Evolutionary conservation across 2,888 invertebrate genomes (phyloP), one percentile per base, ranked within the genome.

Genomic region (Serrognathus titanus): DNA sequence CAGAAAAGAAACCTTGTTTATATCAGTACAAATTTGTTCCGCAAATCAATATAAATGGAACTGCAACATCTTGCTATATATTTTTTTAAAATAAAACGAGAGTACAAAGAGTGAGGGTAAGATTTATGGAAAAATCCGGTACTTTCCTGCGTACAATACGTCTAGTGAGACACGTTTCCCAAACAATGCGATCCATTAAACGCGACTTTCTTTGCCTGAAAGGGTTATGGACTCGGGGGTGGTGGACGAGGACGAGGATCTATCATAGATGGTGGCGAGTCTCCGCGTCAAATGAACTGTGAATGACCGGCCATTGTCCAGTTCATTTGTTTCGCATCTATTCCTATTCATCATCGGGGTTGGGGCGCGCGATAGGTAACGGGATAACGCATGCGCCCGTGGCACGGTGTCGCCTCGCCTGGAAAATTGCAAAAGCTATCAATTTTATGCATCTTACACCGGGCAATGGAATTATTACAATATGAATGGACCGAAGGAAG

Each of bases 271-370:
- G 53, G 46, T 24, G 59, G 37, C 40, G 54, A 61, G 64, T 66
- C 64, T 66, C 60, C 57, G 61, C 56, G 62, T 63, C 63, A 72
- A 74, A 73, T 74, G 72, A 73, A 70, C 69, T 68, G 71, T 67
- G 67, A 72, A 70, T 66, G 66, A 69, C 68, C 67, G 69, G 69
- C 72, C 70, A 71, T 73, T 74, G 75, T 74, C 75, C 75, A 74
- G 71, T 69, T 72, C 74, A 73, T 75, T 74, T 72, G 68, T 71
- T 72, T 70, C 69, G 62, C 68, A 70, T 70, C 67, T 65, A 67
- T 65, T 66, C 62, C 62, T 66, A 70, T 70, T 67, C 66, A 69
- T 71, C 71, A 67, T 65, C 61, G 55, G 59, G 50, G 51, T 41
- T 61, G 38, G 37, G 31, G 47, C 43, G 45, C 41, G 51, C 48